These are phyloP conservation scores for Pteruthius melanotis DNA, from an alignment of 2,113 vertebrate genomes.

Conservation along the genomic window DNA sequence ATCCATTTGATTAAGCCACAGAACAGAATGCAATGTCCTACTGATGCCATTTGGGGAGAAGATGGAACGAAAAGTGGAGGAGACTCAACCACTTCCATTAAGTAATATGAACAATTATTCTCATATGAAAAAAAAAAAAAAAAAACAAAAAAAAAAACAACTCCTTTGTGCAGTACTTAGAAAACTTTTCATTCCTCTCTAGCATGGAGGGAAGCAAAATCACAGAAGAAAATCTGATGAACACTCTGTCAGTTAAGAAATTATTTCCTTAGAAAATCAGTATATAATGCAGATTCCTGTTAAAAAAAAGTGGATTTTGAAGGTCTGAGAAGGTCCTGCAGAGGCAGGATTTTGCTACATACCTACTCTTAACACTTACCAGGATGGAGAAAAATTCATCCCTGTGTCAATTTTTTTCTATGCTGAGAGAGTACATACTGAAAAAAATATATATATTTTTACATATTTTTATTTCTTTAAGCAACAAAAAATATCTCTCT, in stretches of 20 bases:
- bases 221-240: background rate
- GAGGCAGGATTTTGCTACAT: background rate
- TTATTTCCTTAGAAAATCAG: background rate
- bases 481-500: background rate
- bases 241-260: background rate
- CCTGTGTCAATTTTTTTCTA: background rate
- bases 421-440: background rate
- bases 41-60: background rate
- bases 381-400: background rate
- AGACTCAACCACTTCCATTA: background rate
- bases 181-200: background rate
- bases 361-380: background rate
- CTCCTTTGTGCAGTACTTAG: background rate
- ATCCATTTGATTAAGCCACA: background rate
- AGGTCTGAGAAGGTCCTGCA: background rate
- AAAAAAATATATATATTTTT: background rate
- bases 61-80: background rate
- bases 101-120: background rate
- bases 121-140: background rate
- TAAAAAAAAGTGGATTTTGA: background rate
- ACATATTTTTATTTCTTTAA: background rate
- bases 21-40: background rate
- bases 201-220: background rate
- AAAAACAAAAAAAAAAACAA: no score
- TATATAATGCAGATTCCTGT: background rate